Conservation (phyloP, 2,797 vertebrate genomes). For the Takifugu rubripes region DNA sequence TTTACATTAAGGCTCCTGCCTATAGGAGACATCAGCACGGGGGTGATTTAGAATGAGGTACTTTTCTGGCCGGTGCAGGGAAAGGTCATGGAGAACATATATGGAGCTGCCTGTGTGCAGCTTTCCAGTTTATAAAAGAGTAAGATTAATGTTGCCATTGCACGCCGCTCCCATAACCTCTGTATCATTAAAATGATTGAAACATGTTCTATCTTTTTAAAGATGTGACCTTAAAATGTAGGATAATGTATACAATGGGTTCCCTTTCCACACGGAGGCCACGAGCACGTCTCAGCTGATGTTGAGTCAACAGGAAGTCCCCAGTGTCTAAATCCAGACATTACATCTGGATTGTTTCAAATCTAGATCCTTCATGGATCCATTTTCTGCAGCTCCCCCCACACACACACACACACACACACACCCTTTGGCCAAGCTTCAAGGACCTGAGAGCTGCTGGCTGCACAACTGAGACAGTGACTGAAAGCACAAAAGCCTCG, state of each 20-base stretch:
- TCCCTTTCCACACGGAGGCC: too few species aligned
- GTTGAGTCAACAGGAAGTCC: constrained; percentile 4
- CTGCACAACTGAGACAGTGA: constrained; percentile 28
- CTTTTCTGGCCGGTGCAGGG: constrained; percentile 14
- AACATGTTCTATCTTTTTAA: too few species aligned
- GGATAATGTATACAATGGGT: too few species aligned
- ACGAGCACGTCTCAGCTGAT: too few species aligned
- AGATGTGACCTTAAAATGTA: too few species aligned
- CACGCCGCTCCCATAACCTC: too few species aligned
- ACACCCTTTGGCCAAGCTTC: constrained; percentile 27
- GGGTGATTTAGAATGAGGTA: neutral
- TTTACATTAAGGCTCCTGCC: too few species aligned
- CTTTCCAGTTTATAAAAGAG: constrained; percentile 30
- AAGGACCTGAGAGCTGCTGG: constrained; percentile 30
- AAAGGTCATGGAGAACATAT: constrained; percentile 48
- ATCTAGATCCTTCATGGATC: constrained; percentile 21
- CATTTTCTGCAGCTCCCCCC: constrained; percentile 13
- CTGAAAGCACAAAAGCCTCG: constrained; percentile 27
- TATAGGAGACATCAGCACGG: neutral
- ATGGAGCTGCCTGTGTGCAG: constrained; percentile 17
- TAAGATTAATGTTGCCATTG: neutral
- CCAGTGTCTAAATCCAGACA: neutral
- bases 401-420: too few species aligned
- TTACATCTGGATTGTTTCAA: constrained; percentile 23
- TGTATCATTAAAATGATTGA: too few species aligned